phyloP scores from a whole-genome alignment of 1,140 invertebrate species.

The Grapholita molesta region DNA sequence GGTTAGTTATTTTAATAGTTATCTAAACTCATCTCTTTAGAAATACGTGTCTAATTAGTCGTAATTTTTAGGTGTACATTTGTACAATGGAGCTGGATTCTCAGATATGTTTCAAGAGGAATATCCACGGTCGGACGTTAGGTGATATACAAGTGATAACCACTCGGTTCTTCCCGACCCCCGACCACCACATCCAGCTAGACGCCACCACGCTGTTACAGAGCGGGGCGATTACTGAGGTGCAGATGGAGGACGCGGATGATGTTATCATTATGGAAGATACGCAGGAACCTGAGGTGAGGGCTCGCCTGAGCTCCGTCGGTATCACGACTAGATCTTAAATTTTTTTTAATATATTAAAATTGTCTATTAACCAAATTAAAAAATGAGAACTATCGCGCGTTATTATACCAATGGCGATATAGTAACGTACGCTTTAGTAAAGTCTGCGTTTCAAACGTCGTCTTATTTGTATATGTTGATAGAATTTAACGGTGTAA shows the following conservation, averaged over 20 bases:
- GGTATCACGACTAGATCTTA: background rate
- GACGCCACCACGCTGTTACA: constrained; percentile 91
- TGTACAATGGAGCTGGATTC: constrained; percentile 92
- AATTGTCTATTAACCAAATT: background rate
- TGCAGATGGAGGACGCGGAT: constrained; percentile 81
- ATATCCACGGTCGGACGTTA: constrained; percentile 89
- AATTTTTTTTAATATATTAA: background rate
- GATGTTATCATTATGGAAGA: constrained; percentile 69
- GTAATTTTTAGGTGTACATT: constrained; percentile 87
- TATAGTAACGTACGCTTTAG: no score
- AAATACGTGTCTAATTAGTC: constrained; percentile 1
- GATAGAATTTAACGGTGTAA: no score
- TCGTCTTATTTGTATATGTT: no score
- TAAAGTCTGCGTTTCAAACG: background rate
- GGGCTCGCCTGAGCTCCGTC: constrained; percentile 27
- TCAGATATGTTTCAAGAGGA: constrained; percentile 87
- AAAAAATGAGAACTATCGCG: background rate
- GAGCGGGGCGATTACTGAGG: constrained; percentile 82
- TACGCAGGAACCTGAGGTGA: constrained; percentile 64
- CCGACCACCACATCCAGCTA: constrained; percentile 82
- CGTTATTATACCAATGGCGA: background rate
- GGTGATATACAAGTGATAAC: constrained; percentile 89
- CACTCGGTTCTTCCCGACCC: constrained; percentile 88
- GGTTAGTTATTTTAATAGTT: constrained; percentile 77
- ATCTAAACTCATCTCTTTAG: background rate